phyloP scores from a whole-genome alignment of 2,888 invertebrate genomes.

The Eilema griseolum region DNA sequence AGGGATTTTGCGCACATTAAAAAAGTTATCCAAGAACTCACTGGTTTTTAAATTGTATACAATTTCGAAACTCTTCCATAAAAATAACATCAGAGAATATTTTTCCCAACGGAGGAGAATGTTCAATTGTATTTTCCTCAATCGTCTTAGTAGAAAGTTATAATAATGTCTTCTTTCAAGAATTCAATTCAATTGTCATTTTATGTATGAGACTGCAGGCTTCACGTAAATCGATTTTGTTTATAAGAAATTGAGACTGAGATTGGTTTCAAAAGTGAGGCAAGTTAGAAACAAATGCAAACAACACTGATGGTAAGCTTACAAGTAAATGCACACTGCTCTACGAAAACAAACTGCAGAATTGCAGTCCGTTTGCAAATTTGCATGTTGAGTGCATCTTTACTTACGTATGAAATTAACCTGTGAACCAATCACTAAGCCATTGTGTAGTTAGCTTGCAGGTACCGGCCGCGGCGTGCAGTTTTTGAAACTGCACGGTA shows the following conservation, averaged over 20 bases:
- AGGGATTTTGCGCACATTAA: too few species aligned
- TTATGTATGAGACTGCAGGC: neutral
- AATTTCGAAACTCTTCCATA: neutral
- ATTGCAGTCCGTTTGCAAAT: too few species aligned
- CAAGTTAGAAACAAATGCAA: neutral
- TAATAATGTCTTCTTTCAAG: slow-evolving; percentile 2
- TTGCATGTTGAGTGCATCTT: too few species aligned
- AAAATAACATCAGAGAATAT: neutral
- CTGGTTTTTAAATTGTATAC: neutral
- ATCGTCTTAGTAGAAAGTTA: neutral
- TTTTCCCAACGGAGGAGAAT: neutral
- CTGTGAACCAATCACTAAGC: too few species aligned
- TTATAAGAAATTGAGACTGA: neutral
- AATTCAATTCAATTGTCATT: neutral
- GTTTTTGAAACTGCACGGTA: too few species aligned
- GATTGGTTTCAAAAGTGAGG: neutral
- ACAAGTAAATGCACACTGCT: too few species aligned
- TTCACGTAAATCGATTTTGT: neutral
- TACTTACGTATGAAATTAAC: too few species aligned
- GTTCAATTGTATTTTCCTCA: neutral
- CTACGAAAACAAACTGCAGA: too few species aligned
- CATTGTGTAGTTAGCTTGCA: too few species aligned
- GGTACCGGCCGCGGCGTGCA: too few species aligned
- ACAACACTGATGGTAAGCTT: neutral
- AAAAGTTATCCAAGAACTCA: too few species aligned